Base-by-base conservation (phyloP, 2,113 vertebrate species). In the Gambusia affinis region DNA sequence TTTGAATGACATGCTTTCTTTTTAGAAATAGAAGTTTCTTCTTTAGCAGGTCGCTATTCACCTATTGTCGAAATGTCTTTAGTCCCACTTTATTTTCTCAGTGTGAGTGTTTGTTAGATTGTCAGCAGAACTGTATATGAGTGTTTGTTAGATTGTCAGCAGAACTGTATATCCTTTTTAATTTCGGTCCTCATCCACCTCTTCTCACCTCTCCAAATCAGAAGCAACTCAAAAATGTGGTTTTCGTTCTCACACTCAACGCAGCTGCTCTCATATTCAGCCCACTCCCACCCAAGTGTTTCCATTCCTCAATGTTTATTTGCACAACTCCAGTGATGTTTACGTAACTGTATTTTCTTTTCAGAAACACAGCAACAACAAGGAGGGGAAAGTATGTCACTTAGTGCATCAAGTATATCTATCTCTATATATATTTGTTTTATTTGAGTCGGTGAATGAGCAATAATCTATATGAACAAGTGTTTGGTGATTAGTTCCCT, bases 301-400 rank as follows among this genome's bases (percentile, higher is more conserved):
- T 90, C 81, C 80, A 76, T 70, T 79, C 78, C 19, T 83, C 90
- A 75, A 78, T 91, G 77, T 91, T 79, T 79, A 67, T 91, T 85
- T 87, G 70, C 74, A 24, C 84, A 83, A 90, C 83, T 83, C 76
- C 78, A 72, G 81, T 90, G 85, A 87, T 88, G 67, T 92, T 88
- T 92, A 76, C 93, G 87, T 93, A 88, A 93, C 87, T 95, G 88
- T 94, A 91, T 92, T 94, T 93, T 88, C 92, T 92, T 94, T 94
- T 83, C 94, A 95, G 94, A 94, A 91, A 94, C 94, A 91, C 94
- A 94, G 86, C 89, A 91, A 85, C 93, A 93, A 80, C 91, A 91
- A 90, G 94, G 93, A 90, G 89, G 89, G 84, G 92, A 92, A 94
- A 95, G 94, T 95, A 95, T 88, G 94, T 95, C 85, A 81, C 78